phyloP scores from a whole-genome alignment of 2,113 vertebrate genomes.

The Poecile atricapillus region DNA sequence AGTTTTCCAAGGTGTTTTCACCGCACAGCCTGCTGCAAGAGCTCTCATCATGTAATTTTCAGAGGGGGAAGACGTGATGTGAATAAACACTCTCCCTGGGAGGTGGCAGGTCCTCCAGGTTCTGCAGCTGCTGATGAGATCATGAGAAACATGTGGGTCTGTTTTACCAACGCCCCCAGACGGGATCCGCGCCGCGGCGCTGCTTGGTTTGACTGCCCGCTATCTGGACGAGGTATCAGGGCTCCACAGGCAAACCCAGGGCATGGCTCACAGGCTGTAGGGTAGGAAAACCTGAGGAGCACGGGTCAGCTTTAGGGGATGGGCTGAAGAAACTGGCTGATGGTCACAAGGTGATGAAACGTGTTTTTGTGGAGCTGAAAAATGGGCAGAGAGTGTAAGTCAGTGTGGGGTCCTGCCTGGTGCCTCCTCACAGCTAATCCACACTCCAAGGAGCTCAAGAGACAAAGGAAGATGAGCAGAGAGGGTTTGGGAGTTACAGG shows the following conservation, averaged over 20 bases:
- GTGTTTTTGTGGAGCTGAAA: not conserved
- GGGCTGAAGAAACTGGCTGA: rapidly evolving
- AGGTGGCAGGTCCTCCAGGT: not conserved
- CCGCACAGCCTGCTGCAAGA: not conserved
- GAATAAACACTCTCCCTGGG: not conserved
- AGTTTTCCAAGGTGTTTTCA: not conserved
- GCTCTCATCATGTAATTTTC: not conserved
- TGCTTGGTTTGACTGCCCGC: not conserved
- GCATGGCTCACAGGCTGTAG: not conserved
- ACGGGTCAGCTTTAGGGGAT: not conserved
- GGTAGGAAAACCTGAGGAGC: not conserved
- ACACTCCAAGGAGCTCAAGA: not conserved
- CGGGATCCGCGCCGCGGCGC: not conserved
- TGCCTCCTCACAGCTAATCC: not conserved
- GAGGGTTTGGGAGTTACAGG: not conserved
- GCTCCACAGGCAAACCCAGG: not conserved
- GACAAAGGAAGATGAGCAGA: not conserved
- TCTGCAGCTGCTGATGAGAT: not conserved
- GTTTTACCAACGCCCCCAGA: not conserved
- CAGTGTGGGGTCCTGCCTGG: not conserved
- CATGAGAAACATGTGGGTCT: constrained; percentile 41
- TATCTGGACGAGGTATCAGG: not conserved
- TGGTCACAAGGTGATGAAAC: not conserved
- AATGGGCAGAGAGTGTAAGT: not conserved
- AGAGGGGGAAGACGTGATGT: not conserved